Evolutionary conservation across 2,888 invertebrate genomes (phyloP), one percentile per base, ranked within the genome.

Genomic region (Drosophila crucigera): DNA sequence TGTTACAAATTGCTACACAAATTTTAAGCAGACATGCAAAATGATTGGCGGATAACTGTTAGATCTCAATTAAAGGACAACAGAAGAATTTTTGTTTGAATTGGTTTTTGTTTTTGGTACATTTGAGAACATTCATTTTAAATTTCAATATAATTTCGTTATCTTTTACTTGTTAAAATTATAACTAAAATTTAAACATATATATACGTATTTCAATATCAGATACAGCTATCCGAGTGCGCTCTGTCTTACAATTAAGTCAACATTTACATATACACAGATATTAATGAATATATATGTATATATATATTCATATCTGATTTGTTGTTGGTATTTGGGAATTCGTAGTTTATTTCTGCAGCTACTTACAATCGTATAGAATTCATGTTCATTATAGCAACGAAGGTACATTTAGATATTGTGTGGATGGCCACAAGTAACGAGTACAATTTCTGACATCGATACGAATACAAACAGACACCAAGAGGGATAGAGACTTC

Each of bases 261-360:
- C 67, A 90, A 86, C 90, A 90, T 90, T 79, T 90, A 90, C 78
- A 89, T 89, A 86, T 82, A 89, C 78, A 90, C 78, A 87, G 72
- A 79, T 77, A 77, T 63, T 74, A 55, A 55, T 69, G 67, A 68
- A 69, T 59, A 76, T 68, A 65, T 49, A 80, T 39, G 62, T 75
- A 25, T 25, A 25, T 25, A 25, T 25, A 25, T 2, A 64, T 58
- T 80, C 50, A 80, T 59, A 80, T 76, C 73, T 68, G 73, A 54
- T 22, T 60, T 76, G 65, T 31, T 37, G 58, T 73, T 31, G 52
- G 56, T 66, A 64, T 72, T 53, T 60, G 52, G 30, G 28, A 37
- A 30, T 78, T 55, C 56, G 19, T 63, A 19, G 59, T 53, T 80
- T 54, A 60, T 56, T 56, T 56, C 19, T 60, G 78, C 65, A 77